Conservation (phyloP, 2,797 vertebrate species). For the Aulostomus chinensis region DNA sequence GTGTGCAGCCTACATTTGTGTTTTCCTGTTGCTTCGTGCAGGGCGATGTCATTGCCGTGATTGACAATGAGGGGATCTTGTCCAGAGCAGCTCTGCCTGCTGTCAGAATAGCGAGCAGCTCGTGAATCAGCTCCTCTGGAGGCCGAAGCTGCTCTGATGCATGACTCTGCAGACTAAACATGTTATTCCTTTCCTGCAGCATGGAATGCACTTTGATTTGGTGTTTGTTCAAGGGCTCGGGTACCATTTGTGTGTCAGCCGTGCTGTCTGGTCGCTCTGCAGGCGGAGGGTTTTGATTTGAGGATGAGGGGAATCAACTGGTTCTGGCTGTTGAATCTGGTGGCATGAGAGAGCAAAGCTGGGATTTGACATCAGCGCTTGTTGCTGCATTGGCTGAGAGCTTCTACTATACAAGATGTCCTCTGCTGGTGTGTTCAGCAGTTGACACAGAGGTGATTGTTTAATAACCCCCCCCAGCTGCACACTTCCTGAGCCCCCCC, state of each 20-base stretch:
- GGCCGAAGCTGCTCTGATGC: constrained; percentile 24
- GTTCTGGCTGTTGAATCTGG: constrained; percentile 8
- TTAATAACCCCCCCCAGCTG: constrained; percentile 65
- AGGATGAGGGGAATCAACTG: background rate
- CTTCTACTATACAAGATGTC: constrained; percentile 41
- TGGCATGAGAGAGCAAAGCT: constrained; percentile 2
- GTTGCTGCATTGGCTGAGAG: constrained; percentile 17
- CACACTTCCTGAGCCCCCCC: too few species aligned
- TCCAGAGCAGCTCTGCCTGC: constrained; percentile 31
- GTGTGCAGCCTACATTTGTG: background rate
- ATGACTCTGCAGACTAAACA: constrained; percentile 29
- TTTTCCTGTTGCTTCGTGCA: constrained; percentile 22
- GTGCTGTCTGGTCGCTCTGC: constrained; percentile 1
- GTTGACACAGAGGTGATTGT: constrained; percentile 71
- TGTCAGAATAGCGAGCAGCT: constrained; percentile 39
- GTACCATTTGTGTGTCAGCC: background rate
- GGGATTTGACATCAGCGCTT: constrained; percentile 33
- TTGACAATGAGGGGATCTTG: constrained; percentile 43
- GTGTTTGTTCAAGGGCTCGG: constrained; percentile 22
- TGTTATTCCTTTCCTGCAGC: constrained; percentile 18
- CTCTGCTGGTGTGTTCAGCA: constrained; percentile 48
- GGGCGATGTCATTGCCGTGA: constrained; percentile 33
- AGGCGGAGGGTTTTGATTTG: background rate
- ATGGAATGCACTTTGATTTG: constrained; percentile 9
- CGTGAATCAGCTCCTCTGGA: constrained; percentile 56